phyloP scores from a whole-genome alignment of 2,113 vertebrate genomes.

The Sterrhoptilus dennistouni region DNA sequence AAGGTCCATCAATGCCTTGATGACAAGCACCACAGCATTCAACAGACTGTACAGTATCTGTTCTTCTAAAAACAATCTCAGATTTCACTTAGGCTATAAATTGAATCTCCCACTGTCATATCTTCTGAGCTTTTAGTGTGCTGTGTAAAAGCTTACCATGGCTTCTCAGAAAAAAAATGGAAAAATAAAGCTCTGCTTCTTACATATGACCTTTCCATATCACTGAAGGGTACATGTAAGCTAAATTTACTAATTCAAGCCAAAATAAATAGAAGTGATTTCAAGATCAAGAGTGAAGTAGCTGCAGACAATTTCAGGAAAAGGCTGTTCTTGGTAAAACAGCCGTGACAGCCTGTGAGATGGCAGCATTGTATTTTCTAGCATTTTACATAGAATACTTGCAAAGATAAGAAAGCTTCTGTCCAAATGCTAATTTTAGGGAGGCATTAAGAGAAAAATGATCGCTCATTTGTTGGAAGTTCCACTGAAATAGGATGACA shows the following conservation, averaged over 20 bases:
- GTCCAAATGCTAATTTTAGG: neutral
- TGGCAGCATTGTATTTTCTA: neutral
- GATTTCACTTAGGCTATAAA: conserved; percentile 15
- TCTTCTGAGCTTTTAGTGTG: conserved; percentile 1
- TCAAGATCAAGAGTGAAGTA: neutral
- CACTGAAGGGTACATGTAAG: conserved; percentile 28
- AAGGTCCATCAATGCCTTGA: neutral
- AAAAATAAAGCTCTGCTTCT: conserved; percentile 43
- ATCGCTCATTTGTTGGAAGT: neutral
- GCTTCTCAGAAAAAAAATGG: conserved; percentile 34
- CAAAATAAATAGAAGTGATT: conserved; percentile 16
- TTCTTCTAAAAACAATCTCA: conserved; percentile 2
- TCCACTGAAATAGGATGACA: neutral
- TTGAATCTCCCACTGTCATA: neutral
- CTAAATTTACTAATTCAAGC: neutral
- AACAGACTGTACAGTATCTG: neutral
- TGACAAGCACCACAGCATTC: neutral
- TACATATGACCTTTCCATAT: conserved; percentile 34
- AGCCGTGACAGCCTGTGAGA: neutral
- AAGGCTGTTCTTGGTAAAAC: conserved; percentile 2
- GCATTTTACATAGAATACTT: neutral
- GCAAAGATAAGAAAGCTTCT: neutral
- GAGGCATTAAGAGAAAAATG: neutral
- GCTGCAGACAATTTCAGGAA: conserved; percentile 24
- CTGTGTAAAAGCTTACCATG: conserved; percentile 25